phyloP scores from a whole-genome alignment of 2,113 vertebrate species.

The Tragelaphus strepsiceros region DNA sequence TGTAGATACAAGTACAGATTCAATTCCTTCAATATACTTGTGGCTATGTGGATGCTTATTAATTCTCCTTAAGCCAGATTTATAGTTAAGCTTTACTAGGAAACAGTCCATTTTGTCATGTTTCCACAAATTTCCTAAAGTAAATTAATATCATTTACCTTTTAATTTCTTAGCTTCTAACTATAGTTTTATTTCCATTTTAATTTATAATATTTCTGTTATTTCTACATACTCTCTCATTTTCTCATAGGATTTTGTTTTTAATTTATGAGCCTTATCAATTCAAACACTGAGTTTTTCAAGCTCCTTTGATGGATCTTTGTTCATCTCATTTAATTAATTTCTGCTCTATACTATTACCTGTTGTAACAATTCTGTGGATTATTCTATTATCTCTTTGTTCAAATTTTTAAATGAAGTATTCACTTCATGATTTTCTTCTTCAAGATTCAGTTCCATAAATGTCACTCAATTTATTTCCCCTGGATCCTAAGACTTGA shows the following conservation, averaged over 20 bases:
- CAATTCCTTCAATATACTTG: neutral
- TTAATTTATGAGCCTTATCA: neutral
- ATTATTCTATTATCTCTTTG: neutral
- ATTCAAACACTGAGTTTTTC: neutral
- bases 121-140: neutral
- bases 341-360: neutral
- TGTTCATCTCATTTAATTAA: neutral
- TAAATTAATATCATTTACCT: neutral
- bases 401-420: neutral
- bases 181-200: neutral
- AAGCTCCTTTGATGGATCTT: neutral
- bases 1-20: neutral
- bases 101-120: neutral
- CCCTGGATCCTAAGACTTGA: neutral
- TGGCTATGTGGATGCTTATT: neutral
- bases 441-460: neutral
- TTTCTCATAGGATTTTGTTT: neutral
- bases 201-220: neutral
- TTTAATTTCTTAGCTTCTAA: neutral
- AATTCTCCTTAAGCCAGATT: neutral
- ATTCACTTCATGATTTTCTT: neutral
- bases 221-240: neutral
- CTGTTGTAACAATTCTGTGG: neutral
- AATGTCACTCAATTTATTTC: neutral
- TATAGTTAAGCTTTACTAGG: neutral